Conservation (phyloP, 64 coral and sea anemone genomes). For the Montipora cactus region DNA sequence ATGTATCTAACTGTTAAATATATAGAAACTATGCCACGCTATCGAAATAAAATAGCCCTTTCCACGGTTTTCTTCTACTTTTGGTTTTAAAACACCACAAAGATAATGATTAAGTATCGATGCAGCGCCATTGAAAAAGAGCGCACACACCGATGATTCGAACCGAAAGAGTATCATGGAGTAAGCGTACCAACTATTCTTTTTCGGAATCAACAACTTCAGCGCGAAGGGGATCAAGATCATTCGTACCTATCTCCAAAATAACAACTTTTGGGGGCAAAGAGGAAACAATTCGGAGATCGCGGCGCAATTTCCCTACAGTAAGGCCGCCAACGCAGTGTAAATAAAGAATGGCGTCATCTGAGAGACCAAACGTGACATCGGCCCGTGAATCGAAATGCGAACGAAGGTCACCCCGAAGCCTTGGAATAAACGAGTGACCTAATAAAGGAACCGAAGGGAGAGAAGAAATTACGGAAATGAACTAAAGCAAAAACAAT, state of each 20-base stretch:
- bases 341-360: slow-evolving; percentile 16
- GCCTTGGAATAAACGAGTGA: not conserved
- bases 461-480: not conserved
- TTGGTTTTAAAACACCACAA: no score
- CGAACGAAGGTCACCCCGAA: not conserved
- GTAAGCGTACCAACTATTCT: not conserved
- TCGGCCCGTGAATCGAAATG: slow-evolving; percentile 10
- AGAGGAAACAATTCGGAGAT: not conserved
- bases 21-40: not conserved
- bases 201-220: slow-evolving; percentile 9
- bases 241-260: no score
- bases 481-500: not conserved
- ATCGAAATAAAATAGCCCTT: not conserved
- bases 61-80: not conserved
- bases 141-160: not conserved
- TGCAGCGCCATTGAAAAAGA: no score
- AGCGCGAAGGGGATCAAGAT: not conserved
- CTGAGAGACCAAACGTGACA: slow-evolving; percentile 3
- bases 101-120: no score
- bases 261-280: no score
- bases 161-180: not conserved
- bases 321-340: slow-evolving; percentile 38
- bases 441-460: not conserved
- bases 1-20: not conserved
- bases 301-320: not conserved